Evolutionary conservation across 2,113 vertebrate genomes (phyloP), one percentile per base, ranked within the genome.

Genomic region (Hippocampus guttulatus): DNA sequence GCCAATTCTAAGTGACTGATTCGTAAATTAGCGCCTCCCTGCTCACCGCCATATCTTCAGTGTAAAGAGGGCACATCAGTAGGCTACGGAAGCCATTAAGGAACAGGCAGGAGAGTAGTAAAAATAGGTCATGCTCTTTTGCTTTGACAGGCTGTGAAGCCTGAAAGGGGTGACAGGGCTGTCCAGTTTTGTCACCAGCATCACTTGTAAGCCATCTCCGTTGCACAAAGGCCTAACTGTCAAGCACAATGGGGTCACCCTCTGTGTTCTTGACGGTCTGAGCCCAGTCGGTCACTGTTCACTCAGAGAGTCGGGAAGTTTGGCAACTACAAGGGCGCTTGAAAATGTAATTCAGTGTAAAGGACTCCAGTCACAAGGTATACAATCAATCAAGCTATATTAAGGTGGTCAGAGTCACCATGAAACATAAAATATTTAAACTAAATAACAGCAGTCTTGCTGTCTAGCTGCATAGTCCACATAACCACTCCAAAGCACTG

Each of bases 181-280:
- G 84, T 85, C 83, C 79, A 86, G 84, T 81, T 38, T 81, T 84
- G 78, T 87, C 78, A 79, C 81, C 75, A 82, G 81, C 87, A 81
- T 80, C 84, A 83, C 73, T 76, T 67, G 78, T 72, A 72, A 60
- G 79, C 78, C 83, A 71, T 83, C 40, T 15, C 74, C 62, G 33
- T 55, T 63, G 67, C 71, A 92, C 89, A 93, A 91, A 90, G 82
- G 69, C 55, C 21, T 69, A 85, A 88, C 90, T 93, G 91, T 93
- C 23, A 52, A 75, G 78, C 79, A 86, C 85, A 91, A 90, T 89
- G 85, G 84, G 91, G 91, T 90, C 91, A 88, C 84, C 84, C 79
- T 89, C 80, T 85, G 81, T 81, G 81, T 76, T 89, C 75, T 74
- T 55, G 40, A 76, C 76, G 87, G 77, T 79, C 79, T 86, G 80